Base-by-base conservation (phyloP, 1,140 invertebrate species). In the Trachymyrmex cornetzi region DNA sequence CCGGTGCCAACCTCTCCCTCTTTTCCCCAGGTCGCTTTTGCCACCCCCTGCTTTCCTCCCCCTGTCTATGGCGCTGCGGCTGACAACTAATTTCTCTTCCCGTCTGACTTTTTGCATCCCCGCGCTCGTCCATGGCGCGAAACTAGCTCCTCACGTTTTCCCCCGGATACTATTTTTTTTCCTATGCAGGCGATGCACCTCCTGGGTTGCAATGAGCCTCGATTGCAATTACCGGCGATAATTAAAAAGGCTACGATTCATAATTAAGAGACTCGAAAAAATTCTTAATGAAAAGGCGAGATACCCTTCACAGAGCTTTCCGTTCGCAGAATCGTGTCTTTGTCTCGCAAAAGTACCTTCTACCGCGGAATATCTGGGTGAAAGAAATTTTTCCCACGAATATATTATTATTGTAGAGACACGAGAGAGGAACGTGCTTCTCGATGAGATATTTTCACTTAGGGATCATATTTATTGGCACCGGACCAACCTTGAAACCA, bases 61-160 rank as follows among this genome's bases (percentile, higher is more conserved):
- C 57, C 55, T 48, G 55, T 84, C 80, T 63, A 74, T 69, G 87
- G 57, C 86, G 81, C 90, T 93, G 92, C 82, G 87, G 77, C 87
- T 93, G 92, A 93, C 92, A 93, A 93, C 92, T 93, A 93, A 93
- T 93, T 93, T 93, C 91, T 91, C 91, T 92, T 91, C 88, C 72
- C 86, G 87, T 86, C 77, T 84, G 81, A 91, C 84, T 85, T 88
- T 92, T 90, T 86, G 82, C 57, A 34, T 19, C 27, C 38, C 19
- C 61, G 16, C 53, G 61, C 87, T 86, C 84, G 77, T 59, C 50
- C 85, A 71, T 61, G 27, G 48, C 66, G 50, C 38, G 34, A 53
- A 79, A 77, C 86, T 77, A 22, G 57, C 22, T 69, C 80, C 82
- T 89, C 89, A 48, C 82, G 55, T 87, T 87, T 87, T 55, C 59